These are phyloP conservation scores for Luehdorfia chinensis DNA, from an alignment of 1,140 invertebrate species.

Conservation along the genomic window DNA sequence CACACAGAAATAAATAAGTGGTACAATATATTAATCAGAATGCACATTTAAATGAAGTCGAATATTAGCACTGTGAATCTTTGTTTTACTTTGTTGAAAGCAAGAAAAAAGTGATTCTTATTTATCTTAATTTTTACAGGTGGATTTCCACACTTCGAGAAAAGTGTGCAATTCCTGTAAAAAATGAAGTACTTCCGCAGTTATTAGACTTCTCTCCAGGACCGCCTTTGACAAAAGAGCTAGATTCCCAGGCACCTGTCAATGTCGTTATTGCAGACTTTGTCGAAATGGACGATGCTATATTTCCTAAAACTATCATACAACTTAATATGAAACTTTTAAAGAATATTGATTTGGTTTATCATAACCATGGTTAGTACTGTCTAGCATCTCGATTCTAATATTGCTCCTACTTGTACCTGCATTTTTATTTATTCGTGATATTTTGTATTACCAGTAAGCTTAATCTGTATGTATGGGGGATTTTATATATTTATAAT, in stretches of 20 bases:
- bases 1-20: too few species aligned
- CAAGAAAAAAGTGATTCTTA: too few species aligned
- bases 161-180: slow-evolving; percentile 76
- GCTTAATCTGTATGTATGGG: too few species aligned
- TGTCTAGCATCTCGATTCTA: neutral
- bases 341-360: slow-evolving; percentile 37
- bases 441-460: too few species aligned
- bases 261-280: slow-evolving; percentile 82
- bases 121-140: slow-evolving; percentile 56
- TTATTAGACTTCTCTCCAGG: slow-evolving; percentile 75
- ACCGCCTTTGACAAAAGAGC: slow-evolving; percentile 31
- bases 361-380: slow-evolving; percentile 40
- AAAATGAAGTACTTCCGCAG: slow-evolving; percentile 75
- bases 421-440: slow-evolving; percentile 32
- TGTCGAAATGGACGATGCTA: slow-evolving; percentile 74
- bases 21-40: too few species aligned
- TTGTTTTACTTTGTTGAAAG: too few species aligned
- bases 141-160: slow-evolving; percentile 61
- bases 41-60: too few species aligned
- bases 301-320: slow-evolving; percentile 78
- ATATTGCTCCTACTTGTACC: slow-evolving; percentile 30
- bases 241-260: slow-evolving; percentile 41
- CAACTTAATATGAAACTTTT: slow-evolving; percentile 76
- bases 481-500: too few species aligned
- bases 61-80: too few species aligned